phyloP scores from a whole-genome alignment of 1,140 invertebrate species.

The Papilio helenus region DNA sequence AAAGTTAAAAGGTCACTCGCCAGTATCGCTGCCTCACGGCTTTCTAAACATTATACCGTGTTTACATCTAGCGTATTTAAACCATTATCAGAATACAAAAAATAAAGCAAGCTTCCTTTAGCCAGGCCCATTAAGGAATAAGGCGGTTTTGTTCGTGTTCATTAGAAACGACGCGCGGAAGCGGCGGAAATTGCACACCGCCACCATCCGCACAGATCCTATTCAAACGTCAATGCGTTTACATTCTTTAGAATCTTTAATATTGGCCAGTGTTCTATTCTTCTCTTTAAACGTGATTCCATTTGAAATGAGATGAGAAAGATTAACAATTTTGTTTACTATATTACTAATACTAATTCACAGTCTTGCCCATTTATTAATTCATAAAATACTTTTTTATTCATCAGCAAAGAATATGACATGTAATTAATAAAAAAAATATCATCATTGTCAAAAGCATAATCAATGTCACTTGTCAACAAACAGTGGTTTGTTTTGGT shows the following conservation, averaged over 20 bases:
- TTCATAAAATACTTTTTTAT: too few species aligned
- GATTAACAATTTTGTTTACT: background rate
- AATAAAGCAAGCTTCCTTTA: slow-evolving; percentile 20
- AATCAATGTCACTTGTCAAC: background rate
- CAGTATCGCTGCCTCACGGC: background rate
- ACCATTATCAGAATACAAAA: slow-evolving; percentile 4
- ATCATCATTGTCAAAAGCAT: background rate
- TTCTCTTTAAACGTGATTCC: background rate
- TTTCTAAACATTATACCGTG: background rate
- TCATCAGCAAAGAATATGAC: too few species aligned
- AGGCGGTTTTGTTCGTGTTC: slow-evolving; percentile 46
- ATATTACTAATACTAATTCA: too few species aligned
- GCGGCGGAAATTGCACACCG: slow-evolving; percentile 58
- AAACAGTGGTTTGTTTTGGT: background rate
- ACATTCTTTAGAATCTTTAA: slow-evolving; percentile 26
- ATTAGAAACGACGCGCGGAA: slow-evolving; percentile 46
- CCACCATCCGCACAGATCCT: slow-evolving; percentile 43
- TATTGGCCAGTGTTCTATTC: slow-evolving; percentile 2
- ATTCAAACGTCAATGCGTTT: slow-evolving; percentile 32
- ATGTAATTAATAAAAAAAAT: too few species aligned
- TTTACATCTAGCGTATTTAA: background rate
- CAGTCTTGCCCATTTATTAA: too few species aligned
- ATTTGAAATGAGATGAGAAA: background rate
- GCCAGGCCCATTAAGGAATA: slow-evolving; percentile 36
- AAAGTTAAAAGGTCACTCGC: background rate